Evolutionary conservation across 2,113 vertebrate genomes (phyloP).

Genomic region (Anguilla rostrata): DNA sequence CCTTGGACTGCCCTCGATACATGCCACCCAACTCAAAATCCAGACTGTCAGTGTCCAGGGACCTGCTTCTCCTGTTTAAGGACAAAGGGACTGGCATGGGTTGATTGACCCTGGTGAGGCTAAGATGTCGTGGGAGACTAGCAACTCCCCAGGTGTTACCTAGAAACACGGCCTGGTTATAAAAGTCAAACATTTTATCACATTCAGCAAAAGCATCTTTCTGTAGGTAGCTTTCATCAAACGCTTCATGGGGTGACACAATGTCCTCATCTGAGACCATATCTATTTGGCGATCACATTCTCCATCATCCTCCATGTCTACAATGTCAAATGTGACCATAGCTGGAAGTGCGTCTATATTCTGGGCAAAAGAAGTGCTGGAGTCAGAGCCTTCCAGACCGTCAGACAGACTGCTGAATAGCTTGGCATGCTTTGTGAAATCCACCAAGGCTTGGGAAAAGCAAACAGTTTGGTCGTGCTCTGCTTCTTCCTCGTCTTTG

Average conservation of each 20-base stretch:
- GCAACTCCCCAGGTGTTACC: conserved; percentile 82
- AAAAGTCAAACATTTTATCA: conserved; percentile 78
- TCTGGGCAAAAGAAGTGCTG: conserved; percentile 81
- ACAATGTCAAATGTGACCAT: conserved; percentile 96
- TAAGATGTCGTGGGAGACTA: conserved; percentile 87
- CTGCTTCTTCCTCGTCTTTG: conserved; percentile 43
- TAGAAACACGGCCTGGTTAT: conserved; percentile 68
- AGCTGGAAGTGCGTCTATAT: conserved; percentile 84
- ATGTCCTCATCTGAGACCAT: conserved; percentile 83
- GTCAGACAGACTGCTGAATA: conserved; percentile 80
- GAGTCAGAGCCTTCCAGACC: conserved; percentile 74
- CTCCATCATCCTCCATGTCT: conserved; percentile 90
- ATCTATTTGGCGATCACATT: conserved; percentile 86
- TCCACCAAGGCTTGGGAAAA: conserved; percentile 92
- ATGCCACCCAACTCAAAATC: conserved; percentile 73
- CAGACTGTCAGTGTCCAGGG: conserved; percentile 86
- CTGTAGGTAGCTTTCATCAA: conserved; percentile 82
- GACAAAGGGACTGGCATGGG: conserved; percentile 75
- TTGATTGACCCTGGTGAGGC: conserved; percentile 73
- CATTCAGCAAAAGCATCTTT: conserved; percentile 85
- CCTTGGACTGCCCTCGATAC: conserved; percentile 50
- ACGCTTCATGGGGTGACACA: conserved; percentile 81
- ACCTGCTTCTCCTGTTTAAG: conserved; percentile 84
- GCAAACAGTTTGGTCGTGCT: conserved; percentile 81
- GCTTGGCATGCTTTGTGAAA: conserved; percentile 82